A percentile compares a stretch with the other conserved stretches of the same genome.
These are phyloP conservation scores for Steromphala cineraria DNA, from an alignment of 2,888 invertebrate genomes.

Conservation along the genomic window DNA sequence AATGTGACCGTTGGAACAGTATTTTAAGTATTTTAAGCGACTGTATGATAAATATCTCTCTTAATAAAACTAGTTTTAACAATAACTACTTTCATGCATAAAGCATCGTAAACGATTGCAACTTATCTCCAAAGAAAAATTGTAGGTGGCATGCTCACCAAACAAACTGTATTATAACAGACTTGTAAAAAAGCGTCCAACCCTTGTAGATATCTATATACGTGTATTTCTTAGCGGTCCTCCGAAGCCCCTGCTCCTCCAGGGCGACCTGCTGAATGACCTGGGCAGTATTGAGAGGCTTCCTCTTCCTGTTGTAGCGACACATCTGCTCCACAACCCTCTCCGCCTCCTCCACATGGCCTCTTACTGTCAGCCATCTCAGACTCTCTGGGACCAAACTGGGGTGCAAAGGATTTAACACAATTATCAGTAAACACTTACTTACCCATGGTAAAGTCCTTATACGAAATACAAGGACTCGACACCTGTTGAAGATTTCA, in stretches of 20 bases:
- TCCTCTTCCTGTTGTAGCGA: slow-evolving; percentile 35
- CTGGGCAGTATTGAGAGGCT: slow-evolving; percentile 36
- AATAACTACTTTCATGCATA: too few relatives aligned
- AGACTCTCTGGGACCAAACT: slow-evolving; percentile 53
- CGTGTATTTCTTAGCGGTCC: slow-evolving; percentile 44
- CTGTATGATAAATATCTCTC: too few relatives aligned
- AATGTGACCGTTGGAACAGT: too few relatives aligned
- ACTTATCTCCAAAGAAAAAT: too few relatives aligned
- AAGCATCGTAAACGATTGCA: too few relatives aligned
- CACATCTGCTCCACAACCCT: slow-evolving; percentile 34
- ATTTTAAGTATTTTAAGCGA: too few relatives aligned
- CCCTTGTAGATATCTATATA: slow-evolving; percentile 52
- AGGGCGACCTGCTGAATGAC: slow-evolving; percentile 20
- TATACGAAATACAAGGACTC: too few relatives aligned
- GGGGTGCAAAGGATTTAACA: background rate
- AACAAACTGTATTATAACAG: slow-evolving; percentile 29
- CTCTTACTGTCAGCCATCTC: slow-evolving; percentile 47
- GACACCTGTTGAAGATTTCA: too few relatives aligned
- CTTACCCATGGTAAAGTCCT: too few relatives aligned
- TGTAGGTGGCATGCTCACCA: slow-evolving; percentile 24
- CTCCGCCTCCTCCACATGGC: slow-evolving; percentile 36
- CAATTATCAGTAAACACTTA: too few relatives aligned
- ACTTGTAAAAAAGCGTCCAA: slow-evolving; percentile 31
- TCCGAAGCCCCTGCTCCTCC: slow-evolving; percentile 20
- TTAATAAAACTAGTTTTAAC: too few relatives aligned